Base-by-base conservation (phyloP, 2,797 vertebrate genomes). In the Streptopelia turtur region DNA sequence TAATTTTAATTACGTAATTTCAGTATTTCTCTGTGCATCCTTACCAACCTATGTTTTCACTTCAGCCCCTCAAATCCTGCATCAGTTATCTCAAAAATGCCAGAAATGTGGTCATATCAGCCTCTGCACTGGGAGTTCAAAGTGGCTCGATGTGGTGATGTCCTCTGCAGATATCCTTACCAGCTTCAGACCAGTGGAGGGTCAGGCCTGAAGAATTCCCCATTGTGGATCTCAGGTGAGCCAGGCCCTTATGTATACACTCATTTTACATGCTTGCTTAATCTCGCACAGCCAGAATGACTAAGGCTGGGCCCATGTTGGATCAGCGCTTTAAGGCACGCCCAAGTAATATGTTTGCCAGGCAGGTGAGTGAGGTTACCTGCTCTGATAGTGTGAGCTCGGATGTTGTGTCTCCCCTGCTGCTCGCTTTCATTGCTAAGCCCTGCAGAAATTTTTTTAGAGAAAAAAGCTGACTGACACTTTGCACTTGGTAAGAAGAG, bases 381-480 rank as follows among this genome's bases (percentile, higher is more conserved):
- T 1, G 1, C 23, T 68, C 47, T 5, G 2, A 20, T 11, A 9
- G 8, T 3, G 4, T 3, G 28, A 75, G 31, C 61, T 74, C 5
- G 5, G 11, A 31, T 6, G 0, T 35, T 84, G 71, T 10, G 12
- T 1, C 33, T 89, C 53, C 27, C 63, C 27, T 13, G 33, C 10
- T 25, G 17, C 21, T 75, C 21, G 12, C 21, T 75, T 83, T 72
- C 60, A 13, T 39, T 83, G 41, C 45, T 66, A 63, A 17, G 2
- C 35, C 37, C 81, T 20, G 35, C 52, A 45, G 24, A 65, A 68
- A 70, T n/a, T 18, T 16, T 83, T 91, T 61, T 6, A 30, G 13
- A 16, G 17, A 9, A 39, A 53, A 72, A 63, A 25, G 39, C 7
- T 15, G 17, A 14, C 7, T 9, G 31, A 2, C 8, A 39, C 31